Evolutionary conservation across 2,113 vertebrate genomes (phyloP).

Genomic region (Conger conger): DNA sequence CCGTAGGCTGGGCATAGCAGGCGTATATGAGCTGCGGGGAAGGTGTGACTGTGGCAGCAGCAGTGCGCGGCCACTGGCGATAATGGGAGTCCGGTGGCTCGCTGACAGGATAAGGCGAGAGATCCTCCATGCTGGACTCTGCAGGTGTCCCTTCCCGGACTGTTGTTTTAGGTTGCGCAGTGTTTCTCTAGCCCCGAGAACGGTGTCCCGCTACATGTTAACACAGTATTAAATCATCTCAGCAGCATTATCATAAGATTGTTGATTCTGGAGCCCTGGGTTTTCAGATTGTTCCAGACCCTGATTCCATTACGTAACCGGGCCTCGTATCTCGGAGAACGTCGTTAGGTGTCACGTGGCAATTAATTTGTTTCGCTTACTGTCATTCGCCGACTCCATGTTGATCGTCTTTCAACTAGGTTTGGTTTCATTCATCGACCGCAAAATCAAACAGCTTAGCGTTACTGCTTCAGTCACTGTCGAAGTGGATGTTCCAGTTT

Average conservation of each 20-base stretch:
- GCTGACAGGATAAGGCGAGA: constrained; percentile 31
- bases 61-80: constrained; percentile 20
- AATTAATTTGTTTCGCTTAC: not conserved
- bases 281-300: constrained; percentile 25
- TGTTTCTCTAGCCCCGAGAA: constrained; percentile 52
- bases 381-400: not conserved
- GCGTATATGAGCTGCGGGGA: not conserved
- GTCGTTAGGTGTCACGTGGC: not conserved
- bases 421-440: not conserved
- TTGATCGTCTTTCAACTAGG: not conserved
- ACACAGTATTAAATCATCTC: constrained; percentile 50
- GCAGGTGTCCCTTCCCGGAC: constrained; percentile 30
- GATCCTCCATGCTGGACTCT: constrained; percentile 37
- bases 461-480: too few relatives aligned
- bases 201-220: constrained; percentile 51
- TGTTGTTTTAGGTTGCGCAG: constrained; percentile 31
- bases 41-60: not conserved
- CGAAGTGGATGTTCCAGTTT: not conserved
- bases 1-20: not conserved
- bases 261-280: constrained; percentile 50
- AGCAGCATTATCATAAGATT: constrained; percentile 53
- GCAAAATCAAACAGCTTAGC: too few relatives aligned
- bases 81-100: constrained; percentile 32
- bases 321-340: not conserved
- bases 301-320: not conserved